These are phyloP conservation scores for Octopus sinensis DNA, from an alignment of 1,140 invertebrate species.

Conservation along the genomic window DNA sequence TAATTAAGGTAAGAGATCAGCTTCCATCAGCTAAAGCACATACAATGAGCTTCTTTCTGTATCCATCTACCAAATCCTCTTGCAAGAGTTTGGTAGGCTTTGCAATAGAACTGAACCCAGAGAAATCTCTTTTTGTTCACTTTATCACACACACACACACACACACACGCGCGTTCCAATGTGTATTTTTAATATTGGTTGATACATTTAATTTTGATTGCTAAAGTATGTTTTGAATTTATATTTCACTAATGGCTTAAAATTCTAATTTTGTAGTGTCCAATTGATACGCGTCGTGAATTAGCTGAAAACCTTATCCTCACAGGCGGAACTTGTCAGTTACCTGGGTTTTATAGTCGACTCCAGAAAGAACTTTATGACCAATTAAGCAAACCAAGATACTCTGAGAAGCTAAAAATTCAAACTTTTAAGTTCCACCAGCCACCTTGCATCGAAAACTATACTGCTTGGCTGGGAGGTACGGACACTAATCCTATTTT, in stretches of 20 bases:
- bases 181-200: too few relatives aligned
- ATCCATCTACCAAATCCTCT: too few relatives aligned
- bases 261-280: slow-evolving; percentile 62
- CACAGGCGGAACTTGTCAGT: slow-evolving; percentile 79
- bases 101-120: too few relatives aligned
- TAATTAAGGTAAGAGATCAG: slow-evolving; percentile 66
- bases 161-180: too few relatives aligned
- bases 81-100: too few relatives aligned
- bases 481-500: slow-evolving; percentile 25
- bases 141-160: too few relatives aligned
- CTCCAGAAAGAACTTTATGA: slow-evolving; percentile 72
- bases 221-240: too few relatives aligned
- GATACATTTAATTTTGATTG: too few relatives aligned
- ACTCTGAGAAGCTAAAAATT: slow-evolving; percentile 67
- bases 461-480: slow-evolving; percentile 80
- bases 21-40: too few relatives aligned
- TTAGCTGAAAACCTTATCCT: slow-evolving; percentile 80
- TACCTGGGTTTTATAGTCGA: slow-evolving; percentile 74
- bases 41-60: too few relatives aligned
- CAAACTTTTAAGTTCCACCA: slow-evolving; percentile 74
- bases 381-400: slow-evolving; percentile 65
- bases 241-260: too few relatives aligned
- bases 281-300: slow-evolving; percentile 70
- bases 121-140: too few relatives aligned
- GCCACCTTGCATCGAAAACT: slow-evolving; percentile 78